Conservation (phyloP, 1,140 invertebrate genomes). For the Drosophila busckii region DNA sequence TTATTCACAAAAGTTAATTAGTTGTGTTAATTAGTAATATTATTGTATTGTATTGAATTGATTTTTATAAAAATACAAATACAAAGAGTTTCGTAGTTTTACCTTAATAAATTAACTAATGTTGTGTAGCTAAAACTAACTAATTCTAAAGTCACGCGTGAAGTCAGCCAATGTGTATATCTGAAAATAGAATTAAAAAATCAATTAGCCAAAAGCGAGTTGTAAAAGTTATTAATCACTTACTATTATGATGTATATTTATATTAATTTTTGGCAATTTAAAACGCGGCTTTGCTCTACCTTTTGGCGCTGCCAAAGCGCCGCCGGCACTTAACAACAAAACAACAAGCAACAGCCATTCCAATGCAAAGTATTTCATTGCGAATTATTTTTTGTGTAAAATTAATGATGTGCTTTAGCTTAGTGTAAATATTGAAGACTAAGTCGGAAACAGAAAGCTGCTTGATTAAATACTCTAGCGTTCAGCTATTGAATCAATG, state of each 20-base stretch:
- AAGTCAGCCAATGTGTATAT: slow-evolving; percentile 46
- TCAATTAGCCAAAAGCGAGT: not conserved
- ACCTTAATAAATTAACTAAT: too few relatives aligned
- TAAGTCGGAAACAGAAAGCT: not conserved
- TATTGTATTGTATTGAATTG: too few relatives aligned
- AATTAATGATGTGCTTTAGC: not conserved
- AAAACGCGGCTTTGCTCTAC: slow-evolving; percentile 15
- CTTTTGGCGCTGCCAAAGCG: slow-evolving; percentile 30
- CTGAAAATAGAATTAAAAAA: slow-evolving; percentile 18
- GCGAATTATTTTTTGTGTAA: not conserved
- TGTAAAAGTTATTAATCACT: slow-evolving; percentile 7
- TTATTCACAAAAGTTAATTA: too few relatives aligned
- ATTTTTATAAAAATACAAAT: too few relatives aligned
- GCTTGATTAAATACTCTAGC: slow-evolving; percentile 25
- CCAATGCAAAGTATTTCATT: slow-evolving; percentile 50
- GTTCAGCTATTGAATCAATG: not conserved
- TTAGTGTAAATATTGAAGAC: slow-evolving; percentile 9
- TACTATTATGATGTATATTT: slow-evolving; percentile 63
- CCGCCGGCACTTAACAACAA: slow-evolving; percentile 21
- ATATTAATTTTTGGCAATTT: slow-evolving; percentile 52
- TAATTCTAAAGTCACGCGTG: not conserved
- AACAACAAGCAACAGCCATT: slow-evolving; percentile 30
- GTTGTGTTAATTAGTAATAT: too few relatives aligned
- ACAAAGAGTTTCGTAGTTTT: too few relatives aligned
- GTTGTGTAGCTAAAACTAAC: slow-evolving; percentile 1